Conservation (phyloP, 2,888 invertebrate species). For the Nymphalis urticae region DNA sequence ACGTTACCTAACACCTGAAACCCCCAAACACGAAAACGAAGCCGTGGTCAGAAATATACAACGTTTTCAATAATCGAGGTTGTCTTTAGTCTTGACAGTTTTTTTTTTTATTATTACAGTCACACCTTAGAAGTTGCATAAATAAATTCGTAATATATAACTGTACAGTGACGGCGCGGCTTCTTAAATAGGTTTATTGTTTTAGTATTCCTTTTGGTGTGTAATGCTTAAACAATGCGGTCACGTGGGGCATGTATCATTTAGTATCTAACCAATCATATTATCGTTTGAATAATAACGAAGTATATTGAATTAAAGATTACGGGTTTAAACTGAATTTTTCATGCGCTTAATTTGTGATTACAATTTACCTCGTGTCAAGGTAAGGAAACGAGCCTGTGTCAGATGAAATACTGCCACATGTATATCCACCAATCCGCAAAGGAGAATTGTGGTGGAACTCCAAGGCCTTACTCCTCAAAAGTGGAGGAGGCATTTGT, state of each 20-base stretch:
- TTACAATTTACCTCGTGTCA: too few species aligned
- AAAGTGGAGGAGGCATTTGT: too few species aligned
- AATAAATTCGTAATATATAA: constrained; percentile 35
- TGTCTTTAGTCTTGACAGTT: background rate
- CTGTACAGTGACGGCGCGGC: constrained; percentile 30
- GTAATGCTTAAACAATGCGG: constrained; percentile 24
- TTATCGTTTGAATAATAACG: background rate
- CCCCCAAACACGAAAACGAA: too few species aligned
- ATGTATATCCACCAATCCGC: too few species aligned
- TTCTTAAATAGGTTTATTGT: constrained; percentile 29
- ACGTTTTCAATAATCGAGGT: background rate
- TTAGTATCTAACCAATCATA: constrained; percentile 6
- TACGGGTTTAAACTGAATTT: too few species aligned
- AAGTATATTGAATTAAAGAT: background rate
- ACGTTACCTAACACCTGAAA: too few species aligned
- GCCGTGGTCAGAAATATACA: too few species aligned
- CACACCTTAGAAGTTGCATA: constrained; percentile 31
- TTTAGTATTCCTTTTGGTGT: constrained; percentile 25
- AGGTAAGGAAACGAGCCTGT: too few species aligned
- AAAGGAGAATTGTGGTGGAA: too few species aligned
- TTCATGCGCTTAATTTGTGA: too few species aligned
- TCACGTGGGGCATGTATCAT: constrained; percentile 9
- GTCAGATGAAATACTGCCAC: too few species aligned
- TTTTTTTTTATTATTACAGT: constrained; percentile 12
- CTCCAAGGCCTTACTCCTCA: too few species aligned